Conservation (phyloP, 1,140 invertebrate species). For the Portunus trituberculatus region DNA sequence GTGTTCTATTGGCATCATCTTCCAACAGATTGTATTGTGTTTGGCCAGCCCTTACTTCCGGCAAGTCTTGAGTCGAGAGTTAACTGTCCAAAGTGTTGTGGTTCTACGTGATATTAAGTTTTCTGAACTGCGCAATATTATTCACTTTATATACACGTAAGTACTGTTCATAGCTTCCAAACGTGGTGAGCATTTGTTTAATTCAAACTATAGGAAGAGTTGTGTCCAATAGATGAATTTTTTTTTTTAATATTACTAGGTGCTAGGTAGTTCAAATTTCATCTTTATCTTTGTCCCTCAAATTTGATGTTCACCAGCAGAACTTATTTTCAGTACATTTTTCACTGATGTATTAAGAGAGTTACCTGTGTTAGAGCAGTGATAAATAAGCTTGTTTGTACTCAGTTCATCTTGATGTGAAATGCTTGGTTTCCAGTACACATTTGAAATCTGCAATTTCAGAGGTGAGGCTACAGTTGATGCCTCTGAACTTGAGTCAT, state of each 20-base stretch:
- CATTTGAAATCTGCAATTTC: not conserved
- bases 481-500: constrained; percentile 74
- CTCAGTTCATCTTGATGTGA: too few species aligned
- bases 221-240: too few species aligned
- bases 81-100: constrained; percentile 74
- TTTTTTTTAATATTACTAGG: not conserved
- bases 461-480: constrained; percentile 77
- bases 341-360: too few species aligned
- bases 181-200: too few species aligned
- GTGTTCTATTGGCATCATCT: not conserved
- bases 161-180: not conserved
- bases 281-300: too few species aligned
- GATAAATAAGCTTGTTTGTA: too few species aligned
- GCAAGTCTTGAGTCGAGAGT: constrained; percentile 75
- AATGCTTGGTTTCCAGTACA: not conserved
- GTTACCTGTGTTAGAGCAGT: too few species aligned
- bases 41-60: constrained; percentile 76
- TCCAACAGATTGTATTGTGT: constrained; percentile 74
- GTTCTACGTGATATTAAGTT: constrained; percentile 75
- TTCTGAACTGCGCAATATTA: constrained; percentile 74
- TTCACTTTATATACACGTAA: constrained; percentile 77
- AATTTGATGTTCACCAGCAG: too few species aligned
- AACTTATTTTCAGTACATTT: too few species aligned
- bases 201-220: too few species aligned
- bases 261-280: not conserved